Conservation (phyloP, 2,797 vertebrate species). For the Sitta carolinensis region DNA sequence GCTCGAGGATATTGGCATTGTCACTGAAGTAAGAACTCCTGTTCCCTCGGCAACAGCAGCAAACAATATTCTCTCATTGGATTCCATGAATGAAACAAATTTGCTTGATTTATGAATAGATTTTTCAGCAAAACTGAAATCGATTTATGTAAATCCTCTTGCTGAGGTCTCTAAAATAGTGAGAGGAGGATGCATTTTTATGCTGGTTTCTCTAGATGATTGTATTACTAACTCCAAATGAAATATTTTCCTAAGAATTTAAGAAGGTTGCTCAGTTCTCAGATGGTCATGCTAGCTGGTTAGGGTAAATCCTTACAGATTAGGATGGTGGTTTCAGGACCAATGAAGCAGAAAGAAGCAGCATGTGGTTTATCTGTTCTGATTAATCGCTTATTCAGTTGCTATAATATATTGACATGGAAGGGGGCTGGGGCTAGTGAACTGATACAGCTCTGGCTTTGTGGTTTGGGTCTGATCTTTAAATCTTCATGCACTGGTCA, state of each 20-base stretch:
- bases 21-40: neutral
- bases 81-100: slow-evolving; percentile 20
- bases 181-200: neutral
- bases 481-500: neutral
- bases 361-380: neutral
- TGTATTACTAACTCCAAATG: neutral
- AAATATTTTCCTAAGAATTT: neutral
- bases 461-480: neutral
- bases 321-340: slow-evolving; percentile 15
- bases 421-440: neutral
- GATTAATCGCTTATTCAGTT: neutral
- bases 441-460: neutral
- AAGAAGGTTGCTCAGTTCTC: neutral
- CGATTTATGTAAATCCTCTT: neutral
- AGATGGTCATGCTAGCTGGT: neutral
- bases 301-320: slow-evolving; percentile 29
- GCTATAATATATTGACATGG: neutral
- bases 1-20: neutral
- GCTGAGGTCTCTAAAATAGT: neutral
- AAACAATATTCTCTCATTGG: neutral
- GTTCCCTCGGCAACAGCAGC: neutral
- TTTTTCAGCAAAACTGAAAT: slow-evolving; percentile 35
- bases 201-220: neutral
- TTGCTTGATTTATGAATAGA: slow-evolving; percentile 39
- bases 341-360: neutral